Evolutionary conservation across 2,113 vertebrate species (phyloP), one percentile per base, ranked within the genome.

Genomic region (Trachemys scripta): DNA sequence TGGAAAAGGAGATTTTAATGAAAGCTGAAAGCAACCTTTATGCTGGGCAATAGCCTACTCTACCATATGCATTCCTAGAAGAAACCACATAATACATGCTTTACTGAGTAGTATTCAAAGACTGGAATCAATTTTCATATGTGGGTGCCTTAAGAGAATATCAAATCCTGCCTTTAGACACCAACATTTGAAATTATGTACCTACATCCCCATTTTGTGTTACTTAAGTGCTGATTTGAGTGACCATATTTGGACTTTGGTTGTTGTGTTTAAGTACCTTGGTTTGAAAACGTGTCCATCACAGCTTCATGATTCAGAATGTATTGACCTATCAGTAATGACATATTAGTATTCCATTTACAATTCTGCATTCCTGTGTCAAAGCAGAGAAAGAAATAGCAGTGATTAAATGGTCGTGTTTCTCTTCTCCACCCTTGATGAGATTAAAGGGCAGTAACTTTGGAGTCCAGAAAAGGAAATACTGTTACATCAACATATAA

Each of bases 351-450:
- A 9, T 56, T 75, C 90, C 75, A 80, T 16, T 87, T 75, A 79
- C 0, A 0, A 35, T 79, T 3, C 14, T 87, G 47, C 50, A 51
- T 85, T 84, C 80, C 84, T 4, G 85, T 45, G 49, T 83, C 69
- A 90, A 90, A 91, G 65, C 2, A 82, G 86, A 65, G 81, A 45
- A 90, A 54, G 84, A 75, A 54, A 20, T 27, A 93, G 57, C 50
- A 51, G 54, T 85, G 47, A 96, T 81, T 65, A n/a, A 0, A 0
- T 79, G 19, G 8, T 1, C 0, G 45, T 12, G 10, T 76, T 1
- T 72, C 90, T 89, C 42, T 94, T 92, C 85, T 85, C 62, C 16
- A n/a, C 16, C 54, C 89, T 38, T 14, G 3, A 76, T 65, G 59
- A 78, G 51, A 59, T 85, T 87, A 83, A 72, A 89, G 42, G 42